Base-by-base conservation (phyloP, 1,140 invertebrate species). In the Neotoxoptera formosana region DNA sequence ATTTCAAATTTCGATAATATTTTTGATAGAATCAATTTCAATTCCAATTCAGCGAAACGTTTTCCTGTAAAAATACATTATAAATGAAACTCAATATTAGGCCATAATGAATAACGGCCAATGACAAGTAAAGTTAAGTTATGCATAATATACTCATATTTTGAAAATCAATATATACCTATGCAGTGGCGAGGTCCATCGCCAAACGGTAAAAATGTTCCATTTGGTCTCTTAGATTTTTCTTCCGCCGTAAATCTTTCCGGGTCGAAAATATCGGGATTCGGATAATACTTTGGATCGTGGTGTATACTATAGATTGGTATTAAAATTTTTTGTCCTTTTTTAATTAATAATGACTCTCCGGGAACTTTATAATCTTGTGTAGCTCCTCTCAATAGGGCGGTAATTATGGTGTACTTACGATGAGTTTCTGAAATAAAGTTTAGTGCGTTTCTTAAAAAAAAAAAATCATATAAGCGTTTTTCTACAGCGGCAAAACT, bases 121-220 rank as follows among this genome's bases (percentile, higher is more conserved):
- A 76, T n/a, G 11, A 11, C 14, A 1, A n/a, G 25, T 76, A 76
- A 76, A 76, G 14, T 76, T 17, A 53, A 20, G 21, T 21, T 53
- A 67, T 30, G 7, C 9, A 20, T 14, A 3, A 17, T 67, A n/a
- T 76, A n/a, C 4, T 17, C n/a, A 17, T 76, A 76, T 67, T 34
- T 21, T 4, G 11, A 83, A 83, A 7, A 83, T 23, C 6, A 86
- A 36, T 94, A 95, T 94, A 96, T 96, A n/a, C n/a, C 96, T 93
- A 97, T 97, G 94, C 97, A 97, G 93, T 96, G 96, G 88, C 97
- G 95, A 8, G 96, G 96, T 14, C 97, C 97, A 92, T 96, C 96
- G 34, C 96, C 97, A 94, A 97, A 97, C 3, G 97, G 97, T 93
- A 97, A 95, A 94, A 96, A 97, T 1, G 96, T 94, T 34, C 94